Percentiles rank a stretch among this genome's conserved stretches.
Evolutionary conservation across 2,888 invertebrate species (phyloP).

Genomic region (Lysandra coridon): DNA sequence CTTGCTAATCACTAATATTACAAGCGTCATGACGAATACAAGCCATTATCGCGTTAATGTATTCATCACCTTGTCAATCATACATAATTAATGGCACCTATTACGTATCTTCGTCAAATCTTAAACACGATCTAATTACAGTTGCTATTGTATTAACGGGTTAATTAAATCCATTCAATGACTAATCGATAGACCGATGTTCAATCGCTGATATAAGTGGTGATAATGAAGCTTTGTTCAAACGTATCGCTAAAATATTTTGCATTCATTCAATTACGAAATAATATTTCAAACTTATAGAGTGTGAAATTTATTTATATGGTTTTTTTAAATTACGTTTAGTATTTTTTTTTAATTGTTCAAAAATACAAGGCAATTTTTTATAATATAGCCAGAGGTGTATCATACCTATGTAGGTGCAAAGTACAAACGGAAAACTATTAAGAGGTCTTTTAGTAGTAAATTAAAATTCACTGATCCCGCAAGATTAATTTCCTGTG

Average conservation of each 20-base stretch:
- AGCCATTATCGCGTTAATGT: neutral
- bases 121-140: slow-evolving; percentile 36
- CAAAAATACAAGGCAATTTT: neutral
- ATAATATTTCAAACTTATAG: neutral
- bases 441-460: no score
- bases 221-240: slow-evolving; percentile 24
- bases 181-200: slow-evolving; percentile 39
- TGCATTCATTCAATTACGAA: neutral
- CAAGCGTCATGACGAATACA: neutral
- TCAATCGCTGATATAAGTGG: slow-evolving; percentile 7
- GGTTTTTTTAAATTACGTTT: no score
- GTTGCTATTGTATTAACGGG: slow-evolving; percentile 35
- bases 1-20: neutral
- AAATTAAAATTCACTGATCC: no score
- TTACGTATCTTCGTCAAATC: slow-evolving; percentile 18
- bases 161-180: slow-evolving; percentile 41
- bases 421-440: no score
- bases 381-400: no score
- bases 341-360: neutral
- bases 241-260: neutral
- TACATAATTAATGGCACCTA: slow-evolving; percentile 17
- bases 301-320: neutral
- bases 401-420: no score
- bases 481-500: no score
- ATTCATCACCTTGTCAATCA: slow-evolving; percentile 20